Evolutionary conservation across 2,113 vertebrate species (phyloP).

Genomic region (Tragelaphus imberbis): DNA sequence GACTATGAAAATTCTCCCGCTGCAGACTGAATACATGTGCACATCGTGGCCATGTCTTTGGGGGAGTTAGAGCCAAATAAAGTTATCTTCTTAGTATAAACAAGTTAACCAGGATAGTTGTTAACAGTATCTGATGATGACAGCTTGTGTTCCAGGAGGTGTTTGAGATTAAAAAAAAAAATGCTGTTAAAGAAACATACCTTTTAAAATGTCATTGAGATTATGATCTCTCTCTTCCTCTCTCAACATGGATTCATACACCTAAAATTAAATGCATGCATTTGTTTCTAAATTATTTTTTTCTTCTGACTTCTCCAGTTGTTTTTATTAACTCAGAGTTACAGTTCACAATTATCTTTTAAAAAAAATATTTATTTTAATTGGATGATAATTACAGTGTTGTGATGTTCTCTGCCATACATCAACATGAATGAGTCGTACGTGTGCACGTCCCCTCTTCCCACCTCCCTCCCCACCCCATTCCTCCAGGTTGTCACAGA

Average conservation of each 20-base stretch:
- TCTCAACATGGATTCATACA: neutral
- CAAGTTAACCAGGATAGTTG: neutral
- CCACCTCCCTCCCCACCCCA: neutral
- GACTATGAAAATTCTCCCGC: neutral
- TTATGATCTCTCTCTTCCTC: neutral
- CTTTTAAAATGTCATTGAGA: neutral
- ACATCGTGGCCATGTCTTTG: neutral
- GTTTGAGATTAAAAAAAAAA: neutral
- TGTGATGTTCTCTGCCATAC: neutral
- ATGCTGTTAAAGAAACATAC: neutral
- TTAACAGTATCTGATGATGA: neutral
- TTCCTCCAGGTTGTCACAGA: neutral
- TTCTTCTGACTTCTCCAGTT: neutral
- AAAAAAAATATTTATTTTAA: neutral
- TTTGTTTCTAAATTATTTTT: slow-evolving; percentile 1
- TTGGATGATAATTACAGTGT: neutral
- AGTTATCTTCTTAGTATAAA: neutral
- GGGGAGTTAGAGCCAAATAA: neutral
- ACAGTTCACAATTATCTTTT: neutral
- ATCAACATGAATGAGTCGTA: fast-evolving
- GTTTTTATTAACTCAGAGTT: neutral
- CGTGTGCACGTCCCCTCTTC: neutral
- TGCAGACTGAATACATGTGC: fast-evolving
- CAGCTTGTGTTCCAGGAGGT: neutral
- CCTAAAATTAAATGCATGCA: neutral